These are phyloP conservation scores for Salarias fasciatus DNA, from an alignment of 2,797 vertebrate genomes.

Conservation along the genomic window DNA sequence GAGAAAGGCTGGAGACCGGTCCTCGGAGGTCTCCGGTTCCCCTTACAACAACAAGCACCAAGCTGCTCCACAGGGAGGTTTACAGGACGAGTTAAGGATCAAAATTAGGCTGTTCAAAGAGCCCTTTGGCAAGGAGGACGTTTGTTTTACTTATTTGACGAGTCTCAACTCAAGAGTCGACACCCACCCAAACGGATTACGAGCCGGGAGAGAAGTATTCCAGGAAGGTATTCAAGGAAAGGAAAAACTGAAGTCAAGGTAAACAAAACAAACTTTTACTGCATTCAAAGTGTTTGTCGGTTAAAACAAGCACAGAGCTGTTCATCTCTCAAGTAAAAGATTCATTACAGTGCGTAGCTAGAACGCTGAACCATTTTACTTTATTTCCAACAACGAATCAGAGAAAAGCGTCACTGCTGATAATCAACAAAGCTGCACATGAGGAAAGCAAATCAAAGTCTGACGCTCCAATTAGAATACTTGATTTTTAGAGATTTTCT, in stretches of 20 bases:
- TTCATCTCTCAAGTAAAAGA: no score
- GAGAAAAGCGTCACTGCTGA: no score
- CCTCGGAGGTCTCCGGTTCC: constrained; percentile 2
- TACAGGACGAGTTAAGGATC: neutral
- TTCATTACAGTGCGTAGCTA: no score
- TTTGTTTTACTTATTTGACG: neutral
- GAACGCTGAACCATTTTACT: no score
- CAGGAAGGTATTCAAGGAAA: neutral
- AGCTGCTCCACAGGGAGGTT: constrained; percentile 7
- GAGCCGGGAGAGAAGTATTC: neutral
- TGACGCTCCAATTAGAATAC: no score
- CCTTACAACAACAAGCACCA: constrained; percentile 19
- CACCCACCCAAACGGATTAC: constrained; percentile 4
- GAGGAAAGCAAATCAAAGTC: no score
- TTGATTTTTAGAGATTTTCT: neutral
- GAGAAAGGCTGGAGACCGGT: constrained; percentile 17
- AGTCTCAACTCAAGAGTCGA: neutral
- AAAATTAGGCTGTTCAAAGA: neutral
- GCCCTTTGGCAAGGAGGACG: constrained; percentile 8
- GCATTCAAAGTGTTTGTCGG: no score
- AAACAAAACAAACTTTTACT: no score
- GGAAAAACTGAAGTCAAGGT: no score
- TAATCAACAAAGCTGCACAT: no score
- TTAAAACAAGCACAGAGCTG: no score
- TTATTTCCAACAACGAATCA: no score